Base-by-base conservation (phyloP, 2,113 vertebrate species). In the Malurus cyaneus region DNA sequence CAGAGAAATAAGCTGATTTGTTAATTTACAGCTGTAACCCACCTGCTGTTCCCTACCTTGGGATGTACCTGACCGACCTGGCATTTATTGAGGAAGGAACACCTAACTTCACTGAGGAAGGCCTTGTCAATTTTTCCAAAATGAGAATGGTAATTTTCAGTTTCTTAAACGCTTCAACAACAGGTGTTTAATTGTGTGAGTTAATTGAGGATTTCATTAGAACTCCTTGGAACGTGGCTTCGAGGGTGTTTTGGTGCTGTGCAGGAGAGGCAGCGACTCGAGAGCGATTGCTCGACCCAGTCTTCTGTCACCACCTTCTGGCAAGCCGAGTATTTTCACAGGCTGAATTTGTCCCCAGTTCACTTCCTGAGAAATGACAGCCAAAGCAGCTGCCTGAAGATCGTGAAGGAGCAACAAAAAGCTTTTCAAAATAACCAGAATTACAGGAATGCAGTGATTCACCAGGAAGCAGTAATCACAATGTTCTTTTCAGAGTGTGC, bases 111-210 rank as follows among this genome's bases (percentile, higher is more conserved):
- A 99, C 99, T 8, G 99, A 99, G 92, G 99, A 99, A 95, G 99
- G 99, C 84, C 98, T 99, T 52, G 99, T 99, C 88, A 99, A 99
- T 97, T 99, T 99, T 96, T 99, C 99, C 97, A 99, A 99, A 98
- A 99, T 99, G 99, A 98, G 99, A 97, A 99, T 99, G 99, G 99
- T 99, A 98, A 91, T 98, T 96, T 71, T 46, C 31, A 28, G 32
- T 92, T 95, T 29, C 16, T 42, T 88, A 31, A 1, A 2, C 8
- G 14, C n/a, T 80, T 92, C 26, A 4, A 21, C 17, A 74, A 42
- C 24, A 57, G 29, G 8, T 84, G 44, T 64, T 92, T 57, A 65
- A 47, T 52, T 81, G 12, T 18, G 16, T 59, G 50, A 41, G 29
- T 84, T 93, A 80, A 47, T 77, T 39, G 10, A 12, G 60, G 52